phyloP scores from a whole-genome alignment of 2,888 invertebrate species.

The Amphimallon solstitiale region DNA sequence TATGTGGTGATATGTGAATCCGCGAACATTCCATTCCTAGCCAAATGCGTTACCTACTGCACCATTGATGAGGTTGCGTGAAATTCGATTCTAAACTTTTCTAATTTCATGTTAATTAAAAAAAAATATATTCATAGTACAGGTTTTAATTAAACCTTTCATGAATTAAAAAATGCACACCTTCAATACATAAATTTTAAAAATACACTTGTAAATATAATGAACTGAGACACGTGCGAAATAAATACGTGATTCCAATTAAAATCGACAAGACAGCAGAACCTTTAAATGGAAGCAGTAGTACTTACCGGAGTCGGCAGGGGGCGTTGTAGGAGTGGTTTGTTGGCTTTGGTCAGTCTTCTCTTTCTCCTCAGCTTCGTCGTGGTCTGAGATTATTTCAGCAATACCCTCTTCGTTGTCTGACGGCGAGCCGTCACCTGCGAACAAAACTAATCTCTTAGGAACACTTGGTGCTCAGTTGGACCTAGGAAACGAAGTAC shows the following conservation, averaged over 20 bases:
- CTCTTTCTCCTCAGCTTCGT: slow-evolving; percentile 57
- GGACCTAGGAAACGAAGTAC: background rate
- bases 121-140: no score
- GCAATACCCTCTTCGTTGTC: slow-evolving; percentile 52
- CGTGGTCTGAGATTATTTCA: slow-evolving; percentile 46
- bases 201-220: background rate
- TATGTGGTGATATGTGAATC: no score
- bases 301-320: slow-evolving; percentile 39
- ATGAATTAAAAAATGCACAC: no score
- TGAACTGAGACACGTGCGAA: background rate
- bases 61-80: no score
- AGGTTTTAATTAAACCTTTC: no score
- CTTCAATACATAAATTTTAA: background rate
- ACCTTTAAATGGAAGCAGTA: slow-evolving; percentile 3
- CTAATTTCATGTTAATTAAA: no score
- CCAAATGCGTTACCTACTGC: no score
- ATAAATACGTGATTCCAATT: slow-evolving; percentile 13
- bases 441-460: slow-evolving; percentile 23
- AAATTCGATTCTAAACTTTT: no score
- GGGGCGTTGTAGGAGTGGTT: slow-evolving; percentile 62
- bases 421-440: slow-evolving; percentile 54
- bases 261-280: slow-evolving; percentile 3
- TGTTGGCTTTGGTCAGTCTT: slow-evolving; percentile 64
- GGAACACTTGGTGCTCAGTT: slow-evolving; percentile 7
- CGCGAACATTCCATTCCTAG: no score